These are phyloP conservation scores for Graptemys geographica DNA, from an alignment of 2,797 vertebrate genomes.

Conservation along the genomic window DNA sequence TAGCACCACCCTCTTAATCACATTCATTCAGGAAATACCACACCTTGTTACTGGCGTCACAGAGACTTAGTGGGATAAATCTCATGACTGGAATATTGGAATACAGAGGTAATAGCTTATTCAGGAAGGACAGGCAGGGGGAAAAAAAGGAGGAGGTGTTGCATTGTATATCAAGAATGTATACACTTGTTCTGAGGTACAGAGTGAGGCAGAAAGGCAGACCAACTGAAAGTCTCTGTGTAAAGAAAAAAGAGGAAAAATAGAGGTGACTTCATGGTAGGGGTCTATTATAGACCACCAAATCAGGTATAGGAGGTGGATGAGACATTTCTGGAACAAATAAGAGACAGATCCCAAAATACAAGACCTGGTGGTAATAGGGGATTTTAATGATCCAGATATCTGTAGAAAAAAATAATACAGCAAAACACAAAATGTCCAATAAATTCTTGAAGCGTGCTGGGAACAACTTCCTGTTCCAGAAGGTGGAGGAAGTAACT, in stretches of 20 bases:
- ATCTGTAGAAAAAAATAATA: not conserved
- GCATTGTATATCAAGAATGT: not conserved
- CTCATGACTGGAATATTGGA: not conserved
- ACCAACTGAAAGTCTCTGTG: not conserved
- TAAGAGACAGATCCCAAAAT: not conserved
- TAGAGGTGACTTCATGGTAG: not conserved
- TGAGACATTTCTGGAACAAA: not conserved
- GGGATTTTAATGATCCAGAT: not conserved
- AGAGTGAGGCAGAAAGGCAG: not conserved
- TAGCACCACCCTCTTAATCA: slow-evolving; percentile 5
- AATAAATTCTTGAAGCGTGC: not conserved
- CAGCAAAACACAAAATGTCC: not conserved
- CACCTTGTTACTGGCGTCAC: slow-evolving; percentile 12
- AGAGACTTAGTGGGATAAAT: not conserved
- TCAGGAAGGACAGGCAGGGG: not conserved
- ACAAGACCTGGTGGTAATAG: not conserved
- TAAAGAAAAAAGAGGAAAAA: not conserved
- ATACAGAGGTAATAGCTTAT: not conserved
- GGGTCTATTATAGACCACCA: not conserved
- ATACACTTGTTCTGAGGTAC: not conserved
- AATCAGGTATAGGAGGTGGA: not conserved
- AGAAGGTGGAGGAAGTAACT: not conserved
- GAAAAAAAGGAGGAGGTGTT: not conserved
- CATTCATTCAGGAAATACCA: slow-evolving; percentile 44
- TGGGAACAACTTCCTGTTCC: not conserved